Percentiles rank a stretch among this genome's conserved stretches.
These are phyloP conservation scores for Telmatherina bonti DNA, from an alignment of 2,797 vertebrate genomes.

Conservation along the genomic window DNA sequence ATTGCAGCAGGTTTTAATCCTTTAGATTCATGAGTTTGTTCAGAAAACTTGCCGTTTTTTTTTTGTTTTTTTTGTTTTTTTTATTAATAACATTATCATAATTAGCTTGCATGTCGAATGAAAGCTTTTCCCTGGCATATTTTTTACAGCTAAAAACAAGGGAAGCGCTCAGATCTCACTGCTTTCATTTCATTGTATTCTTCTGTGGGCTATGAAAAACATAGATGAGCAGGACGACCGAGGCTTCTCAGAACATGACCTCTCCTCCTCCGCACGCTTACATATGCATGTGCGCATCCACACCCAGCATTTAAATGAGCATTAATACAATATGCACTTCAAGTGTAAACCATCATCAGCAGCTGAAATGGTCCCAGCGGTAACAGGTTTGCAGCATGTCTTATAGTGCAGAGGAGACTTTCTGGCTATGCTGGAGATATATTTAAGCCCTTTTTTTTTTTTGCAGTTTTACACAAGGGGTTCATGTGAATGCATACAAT, in stretches of 20 bases:
- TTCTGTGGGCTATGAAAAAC: slow-evolving; percentile 24
- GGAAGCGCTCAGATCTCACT: slow-evolving; percentile 15
- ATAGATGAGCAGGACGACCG: slow-evolving; percentile 21
- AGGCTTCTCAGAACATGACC: slow-evolving; percentile 21
- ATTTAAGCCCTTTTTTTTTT: slow-evolving; percentile 32
- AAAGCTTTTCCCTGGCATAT: background rate
- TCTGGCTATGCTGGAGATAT: slow-evolving; percentile 4
- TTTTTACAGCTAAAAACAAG: slow-evolving; percentile 10
- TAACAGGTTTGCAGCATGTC: slow-evolving; percentile 37
- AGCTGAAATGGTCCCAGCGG: slow-evolving; percentile 62
- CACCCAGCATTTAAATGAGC: slow-evolving; percentile 46
- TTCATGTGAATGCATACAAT: slow-evolving; percentile 27
- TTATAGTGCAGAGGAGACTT: slow-evolving; percentile 1
- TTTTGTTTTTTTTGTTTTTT: no score
- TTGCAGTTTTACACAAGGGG: slow-evolving; percentile 12
- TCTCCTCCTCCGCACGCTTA: slow-evolving; percentile 25
- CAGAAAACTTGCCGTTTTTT: no score
- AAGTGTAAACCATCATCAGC: slow-evolving; percentile 27
- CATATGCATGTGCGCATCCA: background rate
- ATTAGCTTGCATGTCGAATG: background rate
- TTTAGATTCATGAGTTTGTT: background rate
- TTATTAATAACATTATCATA: no score
- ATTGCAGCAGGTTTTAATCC: background rate
- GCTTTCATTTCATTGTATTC: slow-evolving; percentile 43
- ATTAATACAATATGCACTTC: slow-evolving; percentile 52